Percentiles rank a stretch among this genome's conserved stretches.
phyloP scores from a whole-genome alignment of 2,888 invertebrate genomes.

The Andrena praecox region DNA sequence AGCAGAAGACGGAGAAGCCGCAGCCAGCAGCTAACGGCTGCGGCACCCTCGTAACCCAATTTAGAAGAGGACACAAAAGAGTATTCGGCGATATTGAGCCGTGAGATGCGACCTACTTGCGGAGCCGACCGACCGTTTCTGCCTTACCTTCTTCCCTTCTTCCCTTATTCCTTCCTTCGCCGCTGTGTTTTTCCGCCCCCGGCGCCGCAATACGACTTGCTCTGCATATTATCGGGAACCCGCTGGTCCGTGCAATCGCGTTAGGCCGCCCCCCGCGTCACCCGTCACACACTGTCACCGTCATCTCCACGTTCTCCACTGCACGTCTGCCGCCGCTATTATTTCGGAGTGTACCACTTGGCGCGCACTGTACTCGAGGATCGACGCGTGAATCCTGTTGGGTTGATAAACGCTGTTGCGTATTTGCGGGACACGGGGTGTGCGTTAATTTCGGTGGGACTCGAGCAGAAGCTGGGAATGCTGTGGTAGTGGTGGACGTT shows the following conservation, averaged over 20 bases:
- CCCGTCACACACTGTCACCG: not conserved
- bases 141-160: constrained; percentile 59
- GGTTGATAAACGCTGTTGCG: no score
- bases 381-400: no score
- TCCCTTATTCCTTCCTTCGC: constrained; percentile 15
- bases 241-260: not conserved
- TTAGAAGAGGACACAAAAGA: constrained; percentile 78
- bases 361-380: no score
- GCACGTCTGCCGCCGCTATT: no score
- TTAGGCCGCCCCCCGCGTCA: not conserved
- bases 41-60: constrained; percentile 79
- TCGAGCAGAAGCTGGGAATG: no score
- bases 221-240: constrained; percentile 19
- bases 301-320: no score
- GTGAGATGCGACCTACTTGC: constrained; percentile 81
- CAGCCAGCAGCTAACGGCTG: constrained; percentile 62
- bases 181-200: constrained; percentile 14
- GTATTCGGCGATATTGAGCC: constrained; percentile 82
- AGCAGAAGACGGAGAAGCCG: constrained; percentile 48
- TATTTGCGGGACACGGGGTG: no score
- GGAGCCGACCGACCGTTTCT: constrained; percentile 59
- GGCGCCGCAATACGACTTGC: constrained; percentile 3
- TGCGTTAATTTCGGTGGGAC: no score
- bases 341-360: no score
- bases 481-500: no score